Evolutionary conservation across 2,797 vertebrate genomes (phyloP).

Genomic region (Knipowitschia caucasica): DNA sequence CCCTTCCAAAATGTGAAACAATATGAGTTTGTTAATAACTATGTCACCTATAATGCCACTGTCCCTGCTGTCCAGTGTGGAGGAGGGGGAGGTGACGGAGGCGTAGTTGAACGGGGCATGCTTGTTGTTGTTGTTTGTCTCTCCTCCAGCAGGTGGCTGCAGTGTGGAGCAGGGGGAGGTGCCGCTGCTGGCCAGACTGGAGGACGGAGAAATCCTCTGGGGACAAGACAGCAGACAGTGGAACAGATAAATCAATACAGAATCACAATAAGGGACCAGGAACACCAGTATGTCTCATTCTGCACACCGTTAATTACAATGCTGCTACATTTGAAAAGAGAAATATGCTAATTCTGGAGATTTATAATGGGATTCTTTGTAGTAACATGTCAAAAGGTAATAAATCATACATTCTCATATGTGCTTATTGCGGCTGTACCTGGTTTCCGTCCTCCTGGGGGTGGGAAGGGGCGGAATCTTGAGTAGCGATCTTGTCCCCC

Average conservation of each 20-base stretch:
- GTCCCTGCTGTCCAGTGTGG: slow-evolving; percentile 94
- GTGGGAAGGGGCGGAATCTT: slow-evolving; percentile 82
- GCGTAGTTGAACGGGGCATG: slow-evolving; percentile 80
- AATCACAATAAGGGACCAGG: background rate
- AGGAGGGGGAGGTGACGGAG: slow-evolving; percentile 88
- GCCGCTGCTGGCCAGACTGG: slow-evolving; percentile 91
- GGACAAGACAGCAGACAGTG: slow-evolving; percentile 5
- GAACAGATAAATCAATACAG: slow-evolving; percentile 1
- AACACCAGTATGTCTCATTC: background rate
- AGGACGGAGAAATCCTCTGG: slow-evolving; percentile 92
- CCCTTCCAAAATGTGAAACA: no score
- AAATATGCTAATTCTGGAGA: background rate
- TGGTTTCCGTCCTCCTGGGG: slow-evolving; percentile 86
- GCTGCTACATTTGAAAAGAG: no score
- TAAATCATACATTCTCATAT: background rate
- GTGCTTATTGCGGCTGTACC: slow-evolving; percentile 60
- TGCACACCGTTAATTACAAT: background rate
- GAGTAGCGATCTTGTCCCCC: slow-evolving; percentile 85
- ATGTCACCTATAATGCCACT: slow-evolving; percentile 92
- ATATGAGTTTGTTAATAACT: no score
- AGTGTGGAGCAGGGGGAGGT: slow-evolving; percentile 92
- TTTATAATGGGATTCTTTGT: background rate
- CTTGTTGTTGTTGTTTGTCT: slow-evolving; percentile 55
- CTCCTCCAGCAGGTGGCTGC: slow-evolving; percentile 74
- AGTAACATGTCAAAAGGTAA: background rate